Conservation (phyloP, 2,113 vertebrate species). For the Ophiodon elongatus region DNA sequence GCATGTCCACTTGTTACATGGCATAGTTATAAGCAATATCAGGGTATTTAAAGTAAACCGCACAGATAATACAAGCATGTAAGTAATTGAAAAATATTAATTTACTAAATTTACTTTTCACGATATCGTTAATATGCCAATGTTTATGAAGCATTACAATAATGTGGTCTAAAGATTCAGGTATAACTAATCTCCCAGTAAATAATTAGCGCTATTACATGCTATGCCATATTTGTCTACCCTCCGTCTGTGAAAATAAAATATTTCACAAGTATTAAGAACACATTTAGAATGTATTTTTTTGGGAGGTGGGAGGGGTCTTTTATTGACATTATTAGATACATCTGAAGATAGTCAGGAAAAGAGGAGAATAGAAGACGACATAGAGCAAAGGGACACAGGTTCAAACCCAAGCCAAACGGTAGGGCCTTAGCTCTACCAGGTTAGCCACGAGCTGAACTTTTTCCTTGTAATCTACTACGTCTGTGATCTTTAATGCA, state of each 20-base stretch:
- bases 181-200: not conserved
- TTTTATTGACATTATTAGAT: too few relatives aligned
- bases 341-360: not conserved
- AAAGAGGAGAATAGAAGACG: not conserved
- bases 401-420: not conserved
- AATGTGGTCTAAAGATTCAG: not conserved
- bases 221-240: not conserved
- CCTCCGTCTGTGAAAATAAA: not conserved
- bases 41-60: not conserved
- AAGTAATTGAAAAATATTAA: not conserved
- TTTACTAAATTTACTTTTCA: not conserved
- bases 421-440: too few relatives aligned
- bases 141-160: not conserved
- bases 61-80: not conserved
- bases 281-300: not conserved
- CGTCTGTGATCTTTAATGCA: not conserved
- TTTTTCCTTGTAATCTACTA: not conserved
- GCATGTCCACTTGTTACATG: not conserved
- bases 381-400: not conserved
- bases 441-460: too few relatives aligned
- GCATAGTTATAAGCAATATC: not conserved
- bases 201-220: not conserved
- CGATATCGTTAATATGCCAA: conserved; percentile 4
- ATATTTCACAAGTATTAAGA: not conserved
- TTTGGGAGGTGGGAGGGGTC: too few relatives aligned